Percentiles rank a stretch among this genome's conserved stretches.
phyloP scores from a whole-genome alignment of 2,113 vertebrate species.

The Oryzias melastigma region DNA sequence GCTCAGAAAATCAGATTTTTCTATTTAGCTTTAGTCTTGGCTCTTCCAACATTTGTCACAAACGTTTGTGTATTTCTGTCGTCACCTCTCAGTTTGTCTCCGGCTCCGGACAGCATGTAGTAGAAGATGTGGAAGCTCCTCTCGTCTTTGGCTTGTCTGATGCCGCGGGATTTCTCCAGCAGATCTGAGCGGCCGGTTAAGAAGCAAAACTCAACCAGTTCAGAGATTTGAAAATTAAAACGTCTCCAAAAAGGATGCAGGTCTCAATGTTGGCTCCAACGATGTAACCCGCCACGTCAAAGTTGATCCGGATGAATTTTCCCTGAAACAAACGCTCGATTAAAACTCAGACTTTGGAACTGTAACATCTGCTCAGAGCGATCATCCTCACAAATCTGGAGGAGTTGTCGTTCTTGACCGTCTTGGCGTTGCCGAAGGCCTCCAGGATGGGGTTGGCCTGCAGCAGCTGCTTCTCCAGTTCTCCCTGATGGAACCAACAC shows the following conservation, averaged over 20 bases:
- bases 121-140: constrained; percentile 89
- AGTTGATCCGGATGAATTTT: constrained; percentile 98
- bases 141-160: constrained; percentile 88
- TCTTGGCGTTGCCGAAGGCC: constrained; percentile 98
- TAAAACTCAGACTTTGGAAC: neutral
- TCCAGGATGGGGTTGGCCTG: constrained; percentile 98
- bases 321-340: constrained; percentile 77
- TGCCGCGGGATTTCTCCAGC: constrained; percentile 88
- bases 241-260: constrained; percentile 85
- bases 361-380: neutral
- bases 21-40: too few relatives aligned
- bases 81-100: constrained; percentile 85
- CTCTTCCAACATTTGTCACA: too few relatives aligned
- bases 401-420: constrained; percentile 98
- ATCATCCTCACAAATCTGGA: constrained; percentile 88
- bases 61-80: too few relatives aligned
- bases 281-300: constrained; percentile 96
- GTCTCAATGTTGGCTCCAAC: constrained; percentile 98
- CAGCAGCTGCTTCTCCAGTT: constrained; percentile 97
- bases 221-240: too few relatives aligned
- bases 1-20: too few relatives aligned
- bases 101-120: constrained; percentile 84
- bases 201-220: constrained; percentile 22
- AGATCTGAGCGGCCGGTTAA: constrained; percentile 81
- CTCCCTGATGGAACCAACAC: constrained; percentile 79